Percentiles rank a stretch among this genome's conserved stretches.
These are phyloP conservation scores for Drosophila diplacantha DNA, from an alignment of 2,888 invertebrate genomes.

Conservation along the genomic window DNA sequence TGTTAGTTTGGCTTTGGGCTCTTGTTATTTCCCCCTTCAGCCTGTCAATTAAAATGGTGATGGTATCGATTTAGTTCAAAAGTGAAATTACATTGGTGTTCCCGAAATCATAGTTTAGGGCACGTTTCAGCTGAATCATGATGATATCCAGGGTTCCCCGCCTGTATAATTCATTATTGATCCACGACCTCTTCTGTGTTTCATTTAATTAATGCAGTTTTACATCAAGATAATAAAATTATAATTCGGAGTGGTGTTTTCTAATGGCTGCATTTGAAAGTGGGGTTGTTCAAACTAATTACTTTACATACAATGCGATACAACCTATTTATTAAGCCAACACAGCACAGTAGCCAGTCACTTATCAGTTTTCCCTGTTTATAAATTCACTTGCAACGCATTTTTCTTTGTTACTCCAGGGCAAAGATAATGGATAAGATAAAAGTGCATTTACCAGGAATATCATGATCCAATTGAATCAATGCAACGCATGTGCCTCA, in stretches of 20 bases:
- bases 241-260: neutral
- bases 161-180: slow-evolving; percentile 16
- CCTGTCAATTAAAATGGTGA: slow-evolving; percentile 16
- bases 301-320: slow-evolving; percentile 3
- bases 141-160: neutral
- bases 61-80: slow-evolving; percentile 21
- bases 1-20: slow-evolving; percentile 2
- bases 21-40: slow-evolving; percentile 5
- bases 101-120: slow-evolving; percentile 3
- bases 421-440: slow-evolving; percentile 11
- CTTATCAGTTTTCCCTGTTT: neutral
- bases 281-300: slow-evolving; percentile 3
- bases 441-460: slow-evolving; percentile 9
- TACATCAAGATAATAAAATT: slow-evolving; percentile 4
- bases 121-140: slow-evolving; percentile 10
- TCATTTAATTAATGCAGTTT: slow-evolving; percentile 21
- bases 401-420: slow-evolving; percentile 1
- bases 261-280: slow-evolving; percentile 5
- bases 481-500: neutral
- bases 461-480: slow-evolving; percentile 1
- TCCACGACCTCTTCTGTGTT: slow-evolving; percentile 20
- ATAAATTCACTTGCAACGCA: neutral
- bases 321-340: slow-evolving; percentile 1
- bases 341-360: neutral
- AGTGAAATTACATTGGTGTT: slow-evolving; percentile 6